phyloP scores from a whole-genome alignment of 2,888 invertebrate species.

The Hydraecia micacea region DNA sequence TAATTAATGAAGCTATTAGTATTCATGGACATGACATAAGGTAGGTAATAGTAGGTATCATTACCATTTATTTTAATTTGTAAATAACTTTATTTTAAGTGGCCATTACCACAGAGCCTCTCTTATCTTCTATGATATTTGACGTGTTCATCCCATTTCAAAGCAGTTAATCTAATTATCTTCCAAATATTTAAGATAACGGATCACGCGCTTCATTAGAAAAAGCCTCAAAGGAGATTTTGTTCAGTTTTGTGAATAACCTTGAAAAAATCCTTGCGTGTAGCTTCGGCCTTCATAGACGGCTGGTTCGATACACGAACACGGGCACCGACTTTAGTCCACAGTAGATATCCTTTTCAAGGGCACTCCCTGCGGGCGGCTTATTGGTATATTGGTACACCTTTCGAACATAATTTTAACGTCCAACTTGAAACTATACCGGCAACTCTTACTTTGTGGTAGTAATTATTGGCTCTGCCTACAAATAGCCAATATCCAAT shows the following conservation, averaged over 20 bases:
- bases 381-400: constrained; percentile 46
- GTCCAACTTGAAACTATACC: constrained; percentile 59
- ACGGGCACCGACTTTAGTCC: constrained; percentile 73
- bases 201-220: constrained; percentile 10
- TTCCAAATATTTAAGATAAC: constrained; percentile 65
- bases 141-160: constrained; percentile 58
- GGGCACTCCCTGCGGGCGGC: constrained; percentile 76
- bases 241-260: constrained; percentile 59
- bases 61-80: constrained; percentile 34
- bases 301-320: constrained; percentile 82
- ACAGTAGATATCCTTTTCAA: constrained; percentile 78
- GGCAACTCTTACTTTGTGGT: constrained; percentile 58
- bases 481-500: constrained; percentile 65
- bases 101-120: constrained; percentile 55
- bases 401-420: constrained; percentile 66
- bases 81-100: not conserved
- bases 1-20: constrained; percentile 20
- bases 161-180: constrained; percentile 65
- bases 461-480: constrained; percentile 55
- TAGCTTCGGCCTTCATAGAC: constrained; percentile 77
- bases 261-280: constrained; percentile 65
- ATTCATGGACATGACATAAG: constrained; percentile 28
- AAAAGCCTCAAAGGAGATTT: constrained; percentile 23
- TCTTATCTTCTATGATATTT: constrained; percentile 68
- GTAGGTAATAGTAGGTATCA: no score